phyloP scores from a whole-genome alignment of 2,113 vertebrate species.

The Coreoperca whiteheadi region DNA sequence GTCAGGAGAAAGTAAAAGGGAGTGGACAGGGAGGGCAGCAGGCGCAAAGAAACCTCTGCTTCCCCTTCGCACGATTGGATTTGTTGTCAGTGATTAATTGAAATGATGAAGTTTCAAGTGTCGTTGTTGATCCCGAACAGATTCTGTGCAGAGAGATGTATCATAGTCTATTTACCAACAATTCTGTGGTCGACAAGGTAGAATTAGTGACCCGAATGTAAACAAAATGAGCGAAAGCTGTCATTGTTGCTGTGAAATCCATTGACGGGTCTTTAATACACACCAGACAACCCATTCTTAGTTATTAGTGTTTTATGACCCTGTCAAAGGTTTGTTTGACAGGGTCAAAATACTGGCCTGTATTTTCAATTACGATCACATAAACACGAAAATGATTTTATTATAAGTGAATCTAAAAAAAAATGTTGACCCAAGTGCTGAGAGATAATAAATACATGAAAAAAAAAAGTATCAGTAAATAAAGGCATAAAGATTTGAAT shows the following conservation, averaged over 20 bases:
- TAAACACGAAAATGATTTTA: too few species aligned
- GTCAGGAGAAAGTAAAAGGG: slow-evolving; percentile 61
- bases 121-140: neutral
- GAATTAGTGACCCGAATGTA: neutral
- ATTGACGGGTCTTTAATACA: neutral
- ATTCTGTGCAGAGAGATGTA: neutral
- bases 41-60: neutral
- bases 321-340: neutral
- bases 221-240: neutral
- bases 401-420: too few species aligned
- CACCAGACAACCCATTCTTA: neutral
- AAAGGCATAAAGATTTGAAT: too few species aligned
- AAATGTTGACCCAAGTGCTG: too few species aligned
- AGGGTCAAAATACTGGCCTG: neutral
- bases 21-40: neutral
- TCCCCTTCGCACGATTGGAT: slow-evolving; percentile 27
- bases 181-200: neutral
- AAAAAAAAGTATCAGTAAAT: too few species aligned
- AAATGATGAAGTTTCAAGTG: slow-evolving; percentile 17
- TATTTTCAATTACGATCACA: neutral
- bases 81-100: slow-evolving; percentile 1
- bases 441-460: too few species aligned
- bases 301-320: neutral
- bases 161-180: neutral
- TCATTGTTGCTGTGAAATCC: too few species aligned